Base-by-base conservation (phyloP, 2,113 vertebrate species). In the Mixornis gularis region DNA sequence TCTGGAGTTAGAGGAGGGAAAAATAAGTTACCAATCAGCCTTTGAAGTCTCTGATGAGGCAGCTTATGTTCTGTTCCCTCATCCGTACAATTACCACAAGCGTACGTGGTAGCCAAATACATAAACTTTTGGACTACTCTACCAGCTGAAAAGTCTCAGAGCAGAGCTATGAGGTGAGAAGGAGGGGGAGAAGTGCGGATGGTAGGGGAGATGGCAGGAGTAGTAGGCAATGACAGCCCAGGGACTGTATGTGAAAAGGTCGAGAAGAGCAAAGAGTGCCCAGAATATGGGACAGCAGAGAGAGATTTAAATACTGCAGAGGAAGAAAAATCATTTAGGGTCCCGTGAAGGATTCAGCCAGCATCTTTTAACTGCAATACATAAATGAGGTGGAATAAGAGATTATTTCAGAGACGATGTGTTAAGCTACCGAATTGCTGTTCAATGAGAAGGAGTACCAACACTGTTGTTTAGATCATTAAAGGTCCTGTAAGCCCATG, bases 91-190 rank as follows among this genome's bases (percentile, higher is more conserved):
- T 83, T 80, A 41, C 26, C 53, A 26, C 44, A 85, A 22, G 29
- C 3, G 1, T 81, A 32, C 0, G 0, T 79, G 34, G 59, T 82
- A 87, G 46, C 44, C 1, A 14, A 38, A 12, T 53, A 17, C 32
- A 19, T 77, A 30, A 72, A 70, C 49, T 32, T 17, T 79, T 70
- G 68, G 19, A n/a, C 17, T 55, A 2, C 44, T 72, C 32, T 66
- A 2, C 43, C 27, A 40, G 41, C 48, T 80, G 53, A 52, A 59
- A 27, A n/a, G 36, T 30, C 34, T 65, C 27, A 88, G 52, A 49
- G 46, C 41, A 79, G 38, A 73, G 64, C 36, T 84, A 19, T 60
- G 52, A 78, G 84, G 44, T 38, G 59, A 38, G 65, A 20, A 17
- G 44, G 24, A 80, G 9, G 7, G n/a, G 3, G 5, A 85, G 59